Percentiles rank a stretch among this genome's conserved stretches.
Conservation (phyloP, 2,797 vertebrate genomes). For the Botia kubotai region DNA sequence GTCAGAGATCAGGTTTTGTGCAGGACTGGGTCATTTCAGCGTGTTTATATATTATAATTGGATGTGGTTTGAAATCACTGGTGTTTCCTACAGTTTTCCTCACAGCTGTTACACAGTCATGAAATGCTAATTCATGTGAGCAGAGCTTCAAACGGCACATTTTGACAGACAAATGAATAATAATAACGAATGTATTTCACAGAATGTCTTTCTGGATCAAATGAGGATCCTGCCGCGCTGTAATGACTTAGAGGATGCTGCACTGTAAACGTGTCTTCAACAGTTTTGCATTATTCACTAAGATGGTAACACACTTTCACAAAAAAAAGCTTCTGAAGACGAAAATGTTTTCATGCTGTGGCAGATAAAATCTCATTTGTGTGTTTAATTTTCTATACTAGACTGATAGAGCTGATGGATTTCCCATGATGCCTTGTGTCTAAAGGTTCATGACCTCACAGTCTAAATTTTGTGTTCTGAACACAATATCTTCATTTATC, state of each 20-base stretch:
- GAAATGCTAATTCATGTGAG: conserved; percentile 43
- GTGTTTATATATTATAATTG: conserved; percentile 46
- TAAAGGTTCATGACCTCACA: background rate
- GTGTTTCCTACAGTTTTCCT: conserved; percentile 41
- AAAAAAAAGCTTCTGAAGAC: conserved; percentile 43
- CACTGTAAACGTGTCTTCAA: conserved; percentile 47
- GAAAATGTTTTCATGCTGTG: conserved; percentile 13
- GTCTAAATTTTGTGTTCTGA: background rate
- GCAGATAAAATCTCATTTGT: background rate
- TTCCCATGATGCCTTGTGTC: background rate
- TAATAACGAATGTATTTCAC: conserved; percentile 53
- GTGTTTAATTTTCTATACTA: conserved; percentile 39
- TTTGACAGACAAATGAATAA: conserved; percentile 57
- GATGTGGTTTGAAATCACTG: conserved; percentile 42
- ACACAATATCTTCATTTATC: background rate
- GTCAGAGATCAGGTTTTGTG: background rate
- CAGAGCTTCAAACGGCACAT: conserved; percentile 51
- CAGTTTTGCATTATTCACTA: conserved; percentile 59
- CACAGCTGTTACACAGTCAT: conserved; percentile 38
- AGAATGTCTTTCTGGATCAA: conserved; percentile 52
- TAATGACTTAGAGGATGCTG: conserved; percentile 52
- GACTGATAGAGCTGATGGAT: background rate
- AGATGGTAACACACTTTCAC: conserved; percentile 43
- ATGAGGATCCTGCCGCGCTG: conserved; percentile 48
- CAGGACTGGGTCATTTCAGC: conserved; percentile 4